Base-by-base conservation (phyloP, 2,888 invertebrate species). In the Drosophila meridiana region DNA sequence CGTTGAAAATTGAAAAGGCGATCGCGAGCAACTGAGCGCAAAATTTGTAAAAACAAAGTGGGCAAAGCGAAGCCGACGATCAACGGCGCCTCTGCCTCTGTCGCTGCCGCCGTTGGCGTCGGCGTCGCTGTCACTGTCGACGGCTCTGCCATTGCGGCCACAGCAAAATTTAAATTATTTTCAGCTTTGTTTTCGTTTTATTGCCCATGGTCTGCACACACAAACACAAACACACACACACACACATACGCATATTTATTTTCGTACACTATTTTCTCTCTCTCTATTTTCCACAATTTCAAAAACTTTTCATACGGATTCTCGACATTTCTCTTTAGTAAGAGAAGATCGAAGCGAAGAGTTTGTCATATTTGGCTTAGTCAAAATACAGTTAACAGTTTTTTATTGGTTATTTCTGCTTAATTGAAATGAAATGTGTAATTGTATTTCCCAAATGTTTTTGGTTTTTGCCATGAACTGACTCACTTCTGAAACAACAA, bases 11-110 rank as follows among this genome's bases (percentile, higher is more conserved):
- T 85, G 83, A 88, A 88, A 91, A 84, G 78, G 84, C 89, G 90
- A 84, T 84, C 90, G 88, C 90, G 90, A 89, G 76, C 83, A 80
- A 91, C 91, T 91, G 90, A 91, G 90, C 91, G 87, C 89, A 90
- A 91, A 83, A 87, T 76, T 75, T 73, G 67, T 89, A 83, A 82
- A 89, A 87, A 74, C 82, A 79, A 86, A 73, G 61, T 47, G 47
- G 52, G 65, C 74, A 78, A 72, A 69, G 65, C 58, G 63, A 45
- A 74, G 78, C 66, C 55, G 60, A 68, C 76, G 67, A 67, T 66
- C 71, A 57, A 43, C 67, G 66, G 38, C 57, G 61, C 28, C 50
- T 65, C 48, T n/a, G 60, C 45, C 50, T 65, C 48, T n/a, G 60
- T 42, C 20, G 43, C 8, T 3, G 26, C 43, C 11, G 59, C 30